Evolutionary conservation across 1,140 invertebrate species (phyloP).

Genomic region (Onthophagus taurus): DNA sequence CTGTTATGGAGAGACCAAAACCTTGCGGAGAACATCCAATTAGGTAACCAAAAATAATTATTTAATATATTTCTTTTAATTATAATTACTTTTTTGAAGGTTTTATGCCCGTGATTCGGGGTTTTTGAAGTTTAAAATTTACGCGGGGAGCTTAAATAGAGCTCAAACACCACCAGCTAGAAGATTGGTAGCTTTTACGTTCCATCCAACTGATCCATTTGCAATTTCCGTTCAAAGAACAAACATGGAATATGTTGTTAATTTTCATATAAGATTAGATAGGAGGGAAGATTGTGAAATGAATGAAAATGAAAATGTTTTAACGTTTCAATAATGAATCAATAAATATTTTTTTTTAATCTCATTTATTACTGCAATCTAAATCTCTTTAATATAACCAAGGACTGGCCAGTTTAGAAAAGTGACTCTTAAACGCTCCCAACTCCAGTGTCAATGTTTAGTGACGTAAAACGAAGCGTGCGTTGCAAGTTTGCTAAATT

Average conservation of each 20-base stretch:
- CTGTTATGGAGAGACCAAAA: constrained; percentile 90
- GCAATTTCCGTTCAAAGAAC: constrained; percentile 91
- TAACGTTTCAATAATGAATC: no score
- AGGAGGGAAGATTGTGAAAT: neutral
- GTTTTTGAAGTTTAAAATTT: constrained; percentile 79
- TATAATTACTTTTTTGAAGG: constrained; percentile 42
- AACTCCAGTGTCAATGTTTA: no score
- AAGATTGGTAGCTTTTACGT: constrained; percentile 92
- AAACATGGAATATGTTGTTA: constrained; percentile 92
- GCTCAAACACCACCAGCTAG: constrained; percentile 50
- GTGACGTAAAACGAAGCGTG: no score
- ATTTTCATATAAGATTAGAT: constrained; percentile 76
- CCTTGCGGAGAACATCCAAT: constrained; percentile 89
- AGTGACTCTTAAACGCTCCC: no score
- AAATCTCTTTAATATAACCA: no score
- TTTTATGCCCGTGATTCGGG: constrained; percentile 87
- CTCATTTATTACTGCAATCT: no score
- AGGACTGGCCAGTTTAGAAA: no score
- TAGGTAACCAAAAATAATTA: constrained; percentile 47
- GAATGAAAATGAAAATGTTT: constrained; percentile 1
- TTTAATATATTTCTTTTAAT: constrained; percentile 1
- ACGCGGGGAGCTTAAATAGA: constrained; percentile 62
- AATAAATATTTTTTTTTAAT: no score
- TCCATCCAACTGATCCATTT: constrained; percentile 93
- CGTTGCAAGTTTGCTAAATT: no score